A percentile compares a stretch with the other conserved stretches of the same genome.
Conservation (phyloP, 1,140 invertebrate species). For the Drosophila chauvacae region DNA sequence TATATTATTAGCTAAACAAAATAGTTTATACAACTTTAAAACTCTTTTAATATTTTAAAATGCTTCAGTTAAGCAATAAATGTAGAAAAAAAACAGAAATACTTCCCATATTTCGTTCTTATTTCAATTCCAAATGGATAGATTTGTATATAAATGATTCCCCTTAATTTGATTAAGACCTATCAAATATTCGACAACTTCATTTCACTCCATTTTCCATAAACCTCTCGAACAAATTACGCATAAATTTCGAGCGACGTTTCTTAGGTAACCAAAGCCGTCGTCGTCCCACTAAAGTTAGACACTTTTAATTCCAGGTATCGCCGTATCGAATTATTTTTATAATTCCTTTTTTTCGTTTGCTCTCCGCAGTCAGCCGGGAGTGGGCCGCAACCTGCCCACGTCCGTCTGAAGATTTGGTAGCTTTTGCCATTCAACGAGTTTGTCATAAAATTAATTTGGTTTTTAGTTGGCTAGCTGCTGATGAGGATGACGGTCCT, state of each 20-base stretch:
- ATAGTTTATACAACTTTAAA: no score
- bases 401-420: constrained; percentile 41
- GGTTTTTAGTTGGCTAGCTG: constrained; percentile 47
- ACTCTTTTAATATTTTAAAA: not conserved
- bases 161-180: constrained; percentile 2
- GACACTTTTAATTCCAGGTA: constrained; percentile 50
- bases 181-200: constrained; percentile 30
- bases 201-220: constrained; percentile 26
- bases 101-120: not conserved
- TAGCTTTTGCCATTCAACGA: constrained; percentile 69
- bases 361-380: constrained; percentile 7
- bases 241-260: constrained; percentile 35
- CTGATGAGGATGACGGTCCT: constrained; percentile 39
- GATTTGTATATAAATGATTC: not conserved
- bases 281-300: constrained; percentile 26
- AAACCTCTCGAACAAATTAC: constrained; percentile 32
- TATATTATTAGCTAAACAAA: not conserved
- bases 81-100: not conserved
- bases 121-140: not conserved
- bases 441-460: constrained; percentile 82
- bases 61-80: not conserved
- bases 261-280: constrained; percentile 32
- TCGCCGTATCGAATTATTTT: constrained; percentile 45
- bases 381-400: constrained; percentile 33
- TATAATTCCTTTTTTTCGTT: constrained; percentile 31